Conservation (phyloP, 2,888 invertebrate species). For the Junonia oenone region DNA sequence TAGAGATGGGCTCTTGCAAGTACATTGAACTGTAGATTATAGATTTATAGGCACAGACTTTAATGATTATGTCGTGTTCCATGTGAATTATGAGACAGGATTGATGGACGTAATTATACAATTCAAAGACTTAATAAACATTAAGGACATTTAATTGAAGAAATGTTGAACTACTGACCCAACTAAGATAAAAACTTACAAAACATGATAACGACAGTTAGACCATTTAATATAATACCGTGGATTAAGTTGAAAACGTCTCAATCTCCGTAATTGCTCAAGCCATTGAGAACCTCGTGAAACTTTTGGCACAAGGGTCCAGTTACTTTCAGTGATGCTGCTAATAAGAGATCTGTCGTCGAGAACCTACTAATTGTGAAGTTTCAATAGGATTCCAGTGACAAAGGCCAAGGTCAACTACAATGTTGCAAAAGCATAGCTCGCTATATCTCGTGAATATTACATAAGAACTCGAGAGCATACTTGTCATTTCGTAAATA, state of each 20-base stretch:
- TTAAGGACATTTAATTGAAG: too few species aligned
- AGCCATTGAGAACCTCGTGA: constrained; percentile 4
- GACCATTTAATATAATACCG: neutral
- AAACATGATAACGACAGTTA: neutral
- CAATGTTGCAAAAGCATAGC: neutral
- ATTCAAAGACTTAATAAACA: too few species aligned
- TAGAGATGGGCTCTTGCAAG: neutral
- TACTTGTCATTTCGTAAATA: too few species aligned
- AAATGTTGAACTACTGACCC: too few species aligned
- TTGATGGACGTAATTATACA: too few species aligned
- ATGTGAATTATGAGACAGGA: too few species aligned
- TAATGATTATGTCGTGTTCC: neutral
- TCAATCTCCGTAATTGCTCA: neutral
- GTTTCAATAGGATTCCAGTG: constrained; percentile 19
- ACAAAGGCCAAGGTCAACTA: constrained; percentile 16
- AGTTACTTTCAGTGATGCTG: constrained; percentile 12
- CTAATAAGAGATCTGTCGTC: constrained; percentile 23
- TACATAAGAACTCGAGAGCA: too few species aligned
- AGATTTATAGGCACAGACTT: neutral
- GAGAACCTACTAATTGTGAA: constrained; percentile 23
- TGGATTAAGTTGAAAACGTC: neutral
- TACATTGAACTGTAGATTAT: neutral
- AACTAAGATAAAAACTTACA: neutral
- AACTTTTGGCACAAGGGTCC: constrained; percentile 11
- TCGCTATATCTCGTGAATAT: neutral